These are phyloP conservation scores for Hymenochirus boettgeri DNA, from an alignment of 2,113 vertebrate genomes.

Conservation along the genomic window DNA sequence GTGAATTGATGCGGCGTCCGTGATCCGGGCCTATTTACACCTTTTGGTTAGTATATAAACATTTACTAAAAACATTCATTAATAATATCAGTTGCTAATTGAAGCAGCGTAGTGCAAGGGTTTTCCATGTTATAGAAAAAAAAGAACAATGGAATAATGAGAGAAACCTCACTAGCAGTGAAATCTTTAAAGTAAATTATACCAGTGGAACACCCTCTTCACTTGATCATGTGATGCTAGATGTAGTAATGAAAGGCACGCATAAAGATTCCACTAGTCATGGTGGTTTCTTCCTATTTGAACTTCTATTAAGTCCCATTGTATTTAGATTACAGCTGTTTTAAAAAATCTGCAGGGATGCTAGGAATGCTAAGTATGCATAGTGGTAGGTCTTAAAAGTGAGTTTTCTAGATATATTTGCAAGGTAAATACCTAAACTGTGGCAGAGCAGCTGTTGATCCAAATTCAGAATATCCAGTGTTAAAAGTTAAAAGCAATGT, in stretches of 20 bases:
- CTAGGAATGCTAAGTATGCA: conserved; percentile 7
- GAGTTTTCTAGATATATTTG: conserved; percentile 21
- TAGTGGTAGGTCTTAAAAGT: neutral
- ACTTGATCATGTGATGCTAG: neutral
- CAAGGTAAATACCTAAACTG: conserved; percentile 32
- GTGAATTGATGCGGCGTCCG: no score
- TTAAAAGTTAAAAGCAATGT: conserved; percentile 21
- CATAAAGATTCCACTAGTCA: neutral
- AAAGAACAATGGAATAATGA: no score
- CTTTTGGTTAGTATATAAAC: no score
- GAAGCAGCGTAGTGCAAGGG: no score
- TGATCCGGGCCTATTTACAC: no score
- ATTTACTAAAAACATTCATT: no score
- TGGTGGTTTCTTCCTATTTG: conserved; percentile 7
- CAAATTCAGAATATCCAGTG: conserved; percentile 23
- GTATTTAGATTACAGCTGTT: conserved; percentile 9
- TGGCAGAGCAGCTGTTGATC: conserved; percentile 27
- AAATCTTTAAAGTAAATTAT: no score
- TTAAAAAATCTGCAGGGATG: conserved; percentile 1
- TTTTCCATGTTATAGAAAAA: no score
- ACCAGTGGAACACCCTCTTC: neutral
- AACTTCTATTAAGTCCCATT: conserved; percentile 9
- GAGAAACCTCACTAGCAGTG: no score
- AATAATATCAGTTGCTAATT: no score
- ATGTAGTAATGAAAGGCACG: conserved; percentile 8